Base-by-base conservation (phyloP, 1,140 invertebrate species). In the Caenorhabditis remanei region DNA sequence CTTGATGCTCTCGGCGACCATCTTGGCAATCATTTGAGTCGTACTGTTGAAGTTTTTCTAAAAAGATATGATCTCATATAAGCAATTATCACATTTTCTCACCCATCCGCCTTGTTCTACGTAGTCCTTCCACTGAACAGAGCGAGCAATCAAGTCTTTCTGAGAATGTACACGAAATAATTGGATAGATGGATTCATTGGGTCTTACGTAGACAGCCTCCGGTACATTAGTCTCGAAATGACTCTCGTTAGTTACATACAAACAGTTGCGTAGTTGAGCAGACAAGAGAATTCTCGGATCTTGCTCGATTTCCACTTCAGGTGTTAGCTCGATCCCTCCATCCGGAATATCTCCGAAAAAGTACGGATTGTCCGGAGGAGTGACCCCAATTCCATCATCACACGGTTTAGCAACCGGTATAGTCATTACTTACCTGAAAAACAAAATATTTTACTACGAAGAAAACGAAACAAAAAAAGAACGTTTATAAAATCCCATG, bases 251-350 rank as follows among this genome's bases (percentile, higher is more conserved):
- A 14, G 65, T 43, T 14, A 71, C 65, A 71, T 19, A 71, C 8
- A 71, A n/a, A 71, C 41, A 11, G 19, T 71, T 71, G 5, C n/a
- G 40, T 3, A 71, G 65, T 46, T 71, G 65, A 43, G 65, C 65
- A 16, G 41, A 71, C 9, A 46, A 21, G 24, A 71, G 40, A n/a
- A 71, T 8, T 5, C 14, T 43, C 5, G 65, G 65, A 71, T 71
- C 65, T 19, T 71, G 65, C 2, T n/a, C 14, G 4, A 19, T 16
- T n/a, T 43, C 13, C 2, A 43, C 40, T 63, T 63, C 61, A 40
- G 61, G 61, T 46, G 46, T 19, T 9, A 71, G 14, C n/a, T 43
- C 41, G 19, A 71, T 11, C 46, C 14, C 40, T 19, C 46, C 65
- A 0, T 71, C 41, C 4, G 41, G 40, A 19, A n/a, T 46, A 5